Conservation (phyloP, 2,113 vertebrate genomes). For the Scopus umbretta region DNA sequence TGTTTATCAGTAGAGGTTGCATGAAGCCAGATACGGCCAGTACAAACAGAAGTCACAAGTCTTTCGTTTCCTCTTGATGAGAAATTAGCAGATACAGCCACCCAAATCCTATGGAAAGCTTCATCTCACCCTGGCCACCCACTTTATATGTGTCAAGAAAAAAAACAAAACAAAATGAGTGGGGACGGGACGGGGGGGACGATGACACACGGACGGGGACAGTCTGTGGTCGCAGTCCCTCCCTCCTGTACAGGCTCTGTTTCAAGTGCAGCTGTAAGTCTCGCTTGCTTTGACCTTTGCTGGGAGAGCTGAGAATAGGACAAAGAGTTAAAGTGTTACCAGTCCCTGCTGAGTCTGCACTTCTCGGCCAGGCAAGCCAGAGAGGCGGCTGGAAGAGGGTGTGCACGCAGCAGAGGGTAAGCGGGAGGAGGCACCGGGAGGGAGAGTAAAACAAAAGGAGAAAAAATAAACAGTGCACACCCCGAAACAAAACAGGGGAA, state of each 20-base stretch:
- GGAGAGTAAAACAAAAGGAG: slow-evolving; percentile 28
- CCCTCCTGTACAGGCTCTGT: not conserved
- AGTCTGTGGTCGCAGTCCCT: not conserved
- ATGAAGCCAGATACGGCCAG: not conserved
- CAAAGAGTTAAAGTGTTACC: slow-evolving; percentile 45
- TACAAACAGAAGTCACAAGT: slow-evolving; percentile 11
- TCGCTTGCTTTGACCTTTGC: slow-evolving; percentile 41
- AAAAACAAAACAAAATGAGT: not conserved
- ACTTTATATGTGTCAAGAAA: not conserved
- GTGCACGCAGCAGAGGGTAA: not conserved
- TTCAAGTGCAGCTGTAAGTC: not conserved
- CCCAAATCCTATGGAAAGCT: not conserved
- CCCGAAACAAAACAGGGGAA: slow-evolving; percentile 41
- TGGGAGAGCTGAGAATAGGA: not conserved
- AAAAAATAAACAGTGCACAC: slow-evolving; percentile 37
- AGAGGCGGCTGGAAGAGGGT: not conserved
- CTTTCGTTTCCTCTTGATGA: not conserved
- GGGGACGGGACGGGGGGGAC: too few relatives aligned
- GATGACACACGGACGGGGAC: too few relatives aligned
- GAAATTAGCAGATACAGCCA: not conserved
- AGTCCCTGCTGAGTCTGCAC: slow-evolving; percentile 41
- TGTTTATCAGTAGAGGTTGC: slow-evolving; percentile 2
- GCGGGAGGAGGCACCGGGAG: not conserved
- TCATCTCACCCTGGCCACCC: not conserved
- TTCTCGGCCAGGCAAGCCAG: not conserved